Percentiles rank a stretch among this genome's conserved stretches.
phyloP scores from a whole-genome alignment of 1,140 invertebrate genomes.

The Anagrus nilaparvatae region DNA sequence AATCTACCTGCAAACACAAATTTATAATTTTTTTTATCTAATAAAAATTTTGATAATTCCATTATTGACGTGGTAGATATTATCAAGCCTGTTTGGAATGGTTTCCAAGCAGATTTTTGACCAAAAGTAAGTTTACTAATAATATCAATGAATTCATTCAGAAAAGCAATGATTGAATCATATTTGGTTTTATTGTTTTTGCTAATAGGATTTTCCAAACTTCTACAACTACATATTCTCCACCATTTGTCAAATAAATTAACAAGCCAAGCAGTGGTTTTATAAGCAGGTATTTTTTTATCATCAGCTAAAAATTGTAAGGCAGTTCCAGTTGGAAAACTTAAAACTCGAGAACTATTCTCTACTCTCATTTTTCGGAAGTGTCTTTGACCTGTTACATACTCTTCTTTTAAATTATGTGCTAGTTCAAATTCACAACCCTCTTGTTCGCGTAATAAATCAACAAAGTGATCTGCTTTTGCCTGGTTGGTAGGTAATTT shows the following conservation, averaged over 20 bases:
- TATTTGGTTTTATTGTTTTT: conserved; percentile 4
- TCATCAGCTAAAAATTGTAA: conserved; percentile 3
- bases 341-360: not conserved
- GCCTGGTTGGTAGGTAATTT: conserved; percentile 1
- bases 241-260: conserved; percentile 9
- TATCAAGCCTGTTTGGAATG: not conserved
- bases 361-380: conserved; percentile 6
- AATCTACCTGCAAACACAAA: not conserved
- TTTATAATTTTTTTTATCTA: not conserved
- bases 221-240: conserved; percentile 5
- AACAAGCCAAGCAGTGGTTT: conserved; percentile 14
- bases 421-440: not conserved
- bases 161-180: conserved; percentile 9
- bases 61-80: not conserved
- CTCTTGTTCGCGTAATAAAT: conserved; percentile 1
- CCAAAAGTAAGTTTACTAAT: not conserved
- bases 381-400: not conserved
- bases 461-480: not conserved
- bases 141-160: conserved; percentile 12
- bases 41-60: not conserved
- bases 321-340: not conserved
- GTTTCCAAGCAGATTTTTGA: not conserved
- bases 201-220: conserved; percentile 8
- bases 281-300: not conserved
- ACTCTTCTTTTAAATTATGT: conserved; percentile 9